phyloP scores from a whole-genome alignment of 2,888 invertebrate genomes.

The Andrena praecox region DNA sequence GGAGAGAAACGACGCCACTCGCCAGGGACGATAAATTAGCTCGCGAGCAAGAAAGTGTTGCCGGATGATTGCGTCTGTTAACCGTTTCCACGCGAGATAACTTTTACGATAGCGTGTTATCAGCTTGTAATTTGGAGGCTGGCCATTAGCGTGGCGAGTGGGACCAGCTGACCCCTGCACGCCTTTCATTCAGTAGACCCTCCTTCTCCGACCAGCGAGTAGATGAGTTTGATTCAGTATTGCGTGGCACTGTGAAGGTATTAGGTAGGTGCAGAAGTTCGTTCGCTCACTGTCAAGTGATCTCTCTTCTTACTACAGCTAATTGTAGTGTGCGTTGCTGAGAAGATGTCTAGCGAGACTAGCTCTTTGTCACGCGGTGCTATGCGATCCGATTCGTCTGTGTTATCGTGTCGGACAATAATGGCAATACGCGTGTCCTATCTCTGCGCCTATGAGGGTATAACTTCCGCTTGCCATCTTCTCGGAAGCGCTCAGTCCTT shows the following conservation, averaged over 20 bases:
- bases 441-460: no score
- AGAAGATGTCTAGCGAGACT: no score
- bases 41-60: constrained; percentile 39
- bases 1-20: constrained; percentile 17
- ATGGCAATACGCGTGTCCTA: no score
- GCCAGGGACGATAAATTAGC: constrained; percentile 42
- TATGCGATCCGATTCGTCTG: no score
- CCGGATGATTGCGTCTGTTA: constrained; percentile 40
- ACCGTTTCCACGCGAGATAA: constrained; percentile 27
- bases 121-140: constrained; percentile 37
- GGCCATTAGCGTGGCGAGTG: constrained; percentile 1
- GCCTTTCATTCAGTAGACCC: background rate
- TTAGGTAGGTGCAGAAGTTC: background rate
- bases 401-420: no score
- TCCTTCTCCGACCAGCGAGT: background rate
- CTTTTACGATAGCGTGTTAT: constrained; percentile 35
- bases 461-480: no score
- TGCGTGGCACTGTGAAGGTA: background rate
- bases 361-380: no score
- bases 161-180: background rate
- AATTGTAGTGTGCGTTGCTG: no score
- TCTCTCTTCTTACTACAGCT: no score
- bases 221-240: background rate
- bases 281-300: background rate
- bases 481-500: no score